These are phyloP conservation scores for Leuciscus waleckii DNA, from an alignment of 2,797 vertebrate species.

Conservation along the genomic window DNA sequence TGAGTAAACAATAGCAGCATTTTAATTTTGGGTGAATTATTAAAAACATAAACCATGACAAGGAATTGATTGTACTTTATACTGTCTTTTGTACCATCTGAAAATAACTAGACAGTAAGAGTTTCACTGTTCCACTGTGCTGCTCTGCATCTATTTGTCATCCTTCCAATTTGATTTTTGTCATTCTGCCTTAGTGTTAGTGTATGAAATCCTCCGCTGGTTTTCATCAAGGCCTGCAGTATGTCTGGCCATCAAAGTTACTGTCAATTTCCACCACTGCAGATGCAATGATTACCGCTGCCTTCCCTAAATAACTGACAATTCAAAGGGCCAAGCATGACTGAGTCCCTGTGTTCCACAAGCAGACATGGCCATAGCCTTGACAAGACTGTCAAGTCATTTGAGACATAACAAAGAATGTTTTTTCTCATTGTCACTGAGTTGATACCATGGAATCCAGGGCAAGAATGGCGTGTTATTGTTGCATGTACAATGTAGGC, in stretches of 20 bases:
- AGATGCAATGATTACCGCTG: slow-evolving; percentile 40
- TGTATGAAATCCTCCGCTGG: slow-evolving; percentile 1
- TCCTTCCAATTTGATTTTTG: slow-evolving; percentile 17
- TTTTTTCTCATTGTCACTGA: slow-evolving; percentile 2
- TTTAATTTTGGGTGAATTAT: background rate
- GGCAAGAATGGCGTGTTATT: background rate
- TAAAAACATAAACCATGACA: background rate
- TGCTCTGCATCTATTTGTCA: background rate
- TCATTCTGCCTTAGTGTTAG: slow-evolving; percentile 23
- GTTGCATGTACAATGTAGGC: background rate
- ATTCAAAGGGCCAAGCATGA: slow-evolving; percentile 39
- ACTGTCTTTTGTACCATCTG: background rate
- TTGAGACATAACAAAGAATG: slow-evolving; percentile 30
- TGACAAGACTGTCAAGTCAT: slow-evolving; percentile 14
- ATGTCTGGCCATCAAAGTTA: slow-evolving; percentile 13
- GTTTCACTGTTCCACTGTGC: background rate
- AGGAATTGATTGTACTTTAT: background rate
- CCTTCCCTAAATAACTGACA: slow-evolving; percentile 45
- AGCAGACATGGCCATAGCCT: background rate
- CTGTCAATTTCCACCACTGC: slow-evolving; percentile 35
- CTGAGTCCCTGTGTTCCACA: slow-evolving; percentile 23
- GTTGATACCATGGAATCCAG: slow-evolving; percentile 18
- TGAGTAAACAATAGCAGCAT: background rate
- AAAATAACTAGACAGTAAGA: background rate
- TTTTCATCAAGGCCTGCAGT: slow-evolving; percentile 34